These are phyloP conservation scores for Nothoprocta perdicaria DNA, from an alignment of 2,113 vertebrate genomes.

Conservation along the genomic window DNA sequence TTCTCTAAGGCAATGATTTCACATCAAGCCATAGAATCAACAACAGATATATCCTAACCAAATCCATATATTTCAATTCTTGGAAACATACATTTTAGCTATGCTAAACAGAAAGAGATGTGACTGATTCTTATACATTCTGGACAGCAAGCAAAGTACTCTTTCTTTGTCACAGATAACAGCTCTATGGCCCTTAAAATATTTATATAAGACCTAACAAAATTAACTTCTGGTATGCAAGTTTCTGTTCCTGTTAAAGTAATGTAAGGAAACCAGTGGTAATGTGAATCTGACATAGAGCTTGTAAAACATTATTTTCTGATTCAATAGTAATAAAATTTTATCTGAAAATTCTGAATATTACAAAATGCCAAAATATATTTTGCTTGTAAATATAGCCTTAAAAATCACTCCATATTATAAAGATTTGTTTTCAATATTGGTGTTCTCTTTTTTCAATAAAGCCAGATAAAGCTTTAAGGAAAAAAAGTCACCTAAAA, in stretches of 20 bases:
- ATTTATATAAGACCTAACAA: neutral
- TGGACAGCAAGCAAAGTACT: neutral
- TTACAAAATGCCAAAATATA: conserved; percentile 49
- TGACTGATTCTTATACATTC: neutral
- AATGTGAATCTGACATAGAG: neutral
- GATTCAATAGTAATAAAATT: conserved; percentile 1
- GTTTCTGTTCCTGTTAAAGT: neutral
- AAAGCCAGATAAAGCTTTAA: conserved; percentile 20
- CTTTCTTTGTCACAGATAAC: neutral
- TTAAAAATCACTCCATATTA: conserved; percentile 7
- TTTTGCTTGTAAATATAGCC: conserved; percentile 15
- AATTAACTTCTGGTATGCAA: neutral
- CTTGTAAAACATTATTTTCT: conserved; percentile 8
- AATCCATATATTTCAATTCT: neutral
- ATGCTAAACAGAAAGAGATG: neutral
- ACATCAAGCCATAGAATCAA: neutral
- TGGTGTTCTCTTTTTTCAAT: neutral
- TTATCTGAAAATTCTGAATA: conserved; percentile 6
- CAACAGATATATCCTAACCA: neutral
- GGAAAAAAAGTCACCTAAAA: conserved; percentile 10
- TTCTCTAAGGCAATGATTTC: neutral
- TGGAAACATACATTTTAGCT: neutral
- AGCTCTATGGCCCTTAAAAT: neutral
- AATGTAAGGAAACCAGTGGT: neutral
- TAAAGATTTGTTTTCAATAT: neutral